Evolutionary conservation across 2,888 invertebrate species (phyloP).

Genomic region (Aphodius granarius): DNA sequence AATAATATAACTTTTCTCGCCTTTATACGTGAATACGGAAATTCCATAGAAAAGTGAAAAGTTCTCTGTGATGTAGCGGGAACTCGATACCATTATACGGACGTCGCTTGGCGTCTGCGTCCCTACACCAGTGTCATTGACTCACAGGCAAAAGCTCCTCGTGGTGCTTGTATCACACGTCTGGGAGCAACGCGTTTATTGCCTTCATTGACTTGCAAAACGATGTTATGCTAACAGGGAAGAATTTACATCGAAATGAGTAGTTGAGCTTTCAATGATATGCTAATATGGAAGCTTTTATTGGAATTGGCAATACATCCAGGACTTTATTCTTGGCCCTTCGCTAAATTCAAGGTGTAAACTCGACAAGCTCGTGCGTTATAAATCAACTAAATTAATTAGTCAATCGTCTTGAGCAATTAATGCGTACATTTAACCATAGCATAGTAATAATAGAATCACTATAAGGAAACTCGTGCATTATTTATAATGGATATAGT

Average conservation of each 20-base stretch:
- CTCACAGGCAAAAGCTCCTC: neutral
- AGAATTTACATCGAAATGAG: neutral
- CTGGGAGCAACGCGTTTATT: neutral
- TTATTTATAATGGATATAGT: constrained; percentile 4
- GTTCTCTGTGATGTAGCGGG: constrained; percentile 29
- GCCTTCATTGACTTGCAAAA: neutral
- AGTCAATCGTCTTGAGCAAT: neutral
- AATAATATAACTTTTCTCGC: constrained; percentile 40
- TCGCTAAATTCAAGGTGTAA: too few species aligned
- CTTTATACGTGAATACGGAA: constrained; percentile 40
- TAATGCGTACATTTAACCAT: neutral
- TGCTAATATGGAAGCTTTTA: neutral
- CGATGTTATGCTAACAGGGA: neutral
- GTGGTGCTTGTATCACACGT: neutral
- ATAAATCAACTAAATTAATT: neutral
- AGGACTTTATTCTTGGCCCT: too few species aligned
- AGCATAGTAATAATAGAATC: neutral
- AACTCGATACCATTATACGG: neutral
- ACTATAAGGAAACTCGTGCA: neutral
- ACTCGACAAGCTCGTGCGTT: too few species aligned
- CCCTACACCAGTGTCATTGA: neutral
- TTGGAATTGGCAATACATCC: neutral
- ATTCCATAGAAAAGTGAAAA: constrained; percentile 39
- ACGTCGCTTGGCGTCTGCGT: neutral
- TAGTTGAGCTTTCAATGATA: neutral